Evolutionary conservation across 2,113 vertebrate genomes (phyloP), one percentile per base, ranked within the genome.

Genomic region (Spea bombifrons): DNA sequence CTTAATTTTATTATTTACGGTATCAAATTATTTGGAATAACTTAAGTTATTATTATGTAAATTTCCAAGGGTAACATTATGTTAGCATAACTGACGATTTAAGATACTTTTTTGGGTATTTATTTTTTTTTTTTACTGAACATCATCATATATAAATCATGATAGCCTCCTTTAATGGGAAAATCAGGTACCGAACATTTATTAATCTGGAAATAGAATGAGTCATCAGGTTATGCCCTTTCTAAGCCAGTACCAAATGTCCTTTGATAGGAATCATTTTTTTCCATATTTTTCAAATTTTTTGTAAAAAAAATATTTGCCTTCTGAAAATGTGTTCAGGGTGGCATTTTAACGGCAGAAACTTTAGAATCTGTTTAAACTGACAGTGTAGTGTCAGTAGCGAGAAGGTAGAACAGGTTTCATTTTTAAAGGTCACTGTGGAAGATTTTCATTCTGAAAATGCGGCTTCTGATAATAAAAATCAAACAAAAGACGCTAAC

Each of bases 301-400:
- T 30, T 30, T 30, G 30, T 1, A 30, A 30, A 1, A 30, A 30
- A 30, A 1, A 30, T 30, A 30, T 30, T 30, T 30, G 30, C 30
- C 30, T 30, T 30, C 30, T 30, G 30, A 30, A 64, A 16, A 17
- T 64, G 16, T 13, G 17, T 17, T 3, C 61, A 3, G 8, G 4
- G 55, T 7, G 66, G 67, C 47, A 17, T 47, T 70, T 50, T 70
- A 49, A 70, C 50, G 67, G 47, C 30, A 50, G 46, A 48, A 17
- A 70, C 67, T 70, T 69, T 48, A 47, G 46, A 15, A 69, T 69
- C 47, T 50, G 67, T 70, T 70, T 7, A 50, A 70, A 70, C n/a
- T 70, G 67, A 70, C 67, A 70, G n/a, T 5, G 1, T 52, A 70
- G 67, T 48, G 6, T 70, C 45, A 50, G 13, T 50, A 50, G 47